Percentiles rank a stretch among this genome's conserved stretches.
Conservation (phyloP, 2,797 vertebrate genomes). For the Vespertilio murinus region DNA sequence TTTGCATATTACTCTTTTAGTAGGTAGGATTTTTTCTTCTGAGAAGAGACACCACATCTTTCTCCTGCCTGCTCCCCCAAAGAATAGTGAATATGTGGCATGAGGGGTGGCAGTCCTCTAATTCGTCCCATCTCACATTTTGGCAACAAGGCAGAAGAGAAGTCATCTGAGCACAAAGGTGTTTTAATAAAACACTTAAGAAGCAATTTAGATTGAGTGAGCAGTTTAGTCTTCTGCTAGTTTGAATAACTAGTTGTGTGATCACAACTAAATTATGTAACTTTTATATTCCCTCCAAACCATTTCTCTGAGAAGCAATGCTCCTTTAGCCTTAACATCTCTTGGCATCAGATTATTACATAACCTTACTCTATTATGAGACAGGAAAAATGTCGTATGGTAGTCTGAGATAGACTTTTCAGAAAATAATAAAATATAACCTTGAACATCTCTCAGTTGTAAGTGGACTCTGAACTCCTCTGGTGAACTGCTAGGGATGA, state of each 20-base stretch:
- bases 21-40: background rate
- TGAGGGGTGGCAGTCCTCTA: background rate
- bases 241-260: background rate
- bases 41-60: background rate
- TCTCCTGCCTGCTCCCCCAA: background rate
- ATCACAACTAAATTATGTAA: conserved; percentile 13
- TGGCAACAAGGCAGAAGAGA: background rate
- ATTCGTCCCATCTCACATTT: background rate
- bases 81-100: background rate
- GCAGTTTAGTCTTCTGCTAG: background rate
- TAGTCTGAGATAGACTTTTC: background rate
- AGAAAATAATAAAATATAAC: conserved; percentile 36
- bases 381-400: background rate
- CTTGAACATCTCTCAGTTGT: conserved; percentile 2
- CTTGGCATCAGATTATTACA: background rate
- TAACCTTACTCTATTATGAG: background rate
- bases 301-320: background rate
- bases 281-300: background rate
- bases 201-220: background rate
- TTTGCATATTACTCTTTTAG: too few relatives aligned
- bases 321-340: background rate
- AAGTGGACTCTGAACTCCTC: background rate
- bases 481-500: background rate
- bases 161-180: background rate
- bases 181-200: background rate